Conservation (phyloP, 2,797 vertebrate genomes). For the Coendou prehensilis region DNA sequence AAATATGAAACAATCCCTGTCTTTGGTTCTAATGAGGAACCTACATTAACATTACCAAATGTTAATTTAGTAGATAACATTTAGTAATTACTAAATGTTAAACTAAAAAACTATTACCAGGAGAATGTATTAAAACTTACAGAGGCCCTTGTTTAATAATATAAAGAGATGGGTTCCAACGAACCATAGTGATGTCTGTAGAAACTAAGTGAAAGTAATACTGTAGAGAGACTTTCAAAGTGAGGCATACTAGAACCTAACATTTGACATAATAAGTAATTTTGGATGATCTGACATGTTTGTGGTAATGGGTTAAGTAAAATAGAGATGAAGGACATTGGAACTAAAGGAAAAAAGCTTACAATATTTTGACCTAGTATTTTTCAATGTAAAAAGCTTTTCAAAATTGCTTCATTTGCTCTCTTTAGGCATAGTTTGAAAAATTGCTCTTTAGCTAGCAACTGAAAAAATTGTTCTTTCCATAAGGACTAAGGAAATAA, state of each 20-base stretch:
- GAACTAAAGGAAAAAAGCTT: constrained; percentile 19
- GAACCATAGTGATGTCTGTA: background rate
- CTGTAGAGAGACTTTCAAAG: background rate
- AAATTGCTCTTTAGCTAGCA: constrained; percentile 2
- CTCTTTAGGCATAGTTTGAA: constrained; percentile 39
- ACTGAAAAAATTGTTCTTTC: no score
- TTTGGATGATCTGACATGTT: constrained; percentile 12
- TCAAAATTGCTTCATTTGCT: background rate
- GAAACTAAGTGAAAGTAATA: background rate
- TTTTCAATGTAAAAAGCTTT: constrained; percentile 58
- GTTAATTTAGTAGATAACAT: background rate
- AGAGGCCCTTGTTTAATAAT: background rate
- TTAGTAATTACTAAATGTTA: background rate
- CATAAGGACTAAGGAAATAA: constrained; percentile 33
- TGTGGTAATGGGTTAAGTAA: background rate
- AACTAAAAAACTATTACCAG: background rate
- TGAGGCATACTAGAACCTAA: background rate
- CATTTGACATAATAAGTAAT: background rate
- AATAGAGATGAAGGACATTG: constrained; percentile 22
- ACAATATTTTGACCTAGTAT: background rate
- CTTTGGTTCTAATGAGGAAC: background rate
- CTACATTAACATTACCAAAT: background rate
- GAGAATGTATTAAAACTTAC: background rate
- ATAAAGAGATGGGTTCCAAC: background rate
- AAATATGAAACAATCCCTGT: background rate